Conservation (phyloP, 2,888 invertebrate species). For the Periphyllus acericola region DNA sequence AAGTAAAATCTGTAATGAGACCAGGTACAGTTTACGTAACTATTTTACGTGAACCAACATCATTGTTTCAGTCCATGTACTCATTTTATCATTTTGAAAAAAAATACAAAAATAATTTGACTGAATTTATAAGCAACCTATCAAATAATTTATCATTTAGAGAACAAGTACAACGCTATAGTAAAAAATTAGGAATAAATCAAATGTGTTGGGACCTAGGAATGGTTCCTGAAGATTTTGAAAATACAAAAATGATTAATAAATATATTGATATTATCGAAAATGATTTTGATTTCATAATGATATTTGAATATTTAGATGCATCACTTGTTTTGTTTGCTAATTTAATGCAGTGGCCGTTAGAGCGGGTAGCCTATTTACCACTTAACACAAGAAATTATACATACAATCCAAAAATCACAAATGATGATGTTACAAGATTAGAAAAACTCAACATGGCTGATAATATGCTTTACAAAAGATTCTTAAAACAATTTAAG, state of each 20-base stretch:
- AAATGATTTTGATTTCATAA: slow-evolving; percentile 64
- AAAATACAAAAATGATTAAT: slow-evolving; percentile 56
- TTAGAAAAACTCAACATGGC: slow-evolving; percentile 63
- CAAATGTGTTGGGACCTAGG: slow-evolving; percentile 65
- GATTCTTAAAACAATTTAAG: slow-evolving; percentile 64
- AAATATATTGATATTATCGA: slow-evolving; percentile 64
- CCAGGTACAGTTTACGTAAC: slow-evolving; percentile 63
- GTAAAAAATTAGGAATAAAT: slow-evolving; percentile 63
- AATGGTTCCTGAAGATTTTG: slow-evolving; percentile 58
- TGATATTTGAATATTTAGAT: slow-evolving; percentile 65
- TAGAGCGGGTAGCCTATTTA: slow-evolving; percentile 63
- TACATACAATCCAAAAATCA: slow-evolving; percentile 55
- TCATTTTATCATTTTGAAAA: slow-evolving; percentile 63
- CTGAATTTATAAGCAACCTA: slow-evolving; percentile 36
- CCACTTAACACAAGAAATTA: slow-evolving; percentile 63
- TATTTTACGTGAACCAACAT: slow-evolving; percentile 64
- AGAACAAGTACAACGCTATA: slow-evolving; percentile 48
- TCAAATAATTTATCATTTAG: not conserved
- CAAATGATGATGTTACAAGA: slow-evolving; percentile 43
- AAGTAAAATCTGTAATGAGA: slow-evolving; percentile 64
- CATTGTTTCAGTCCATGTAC: slow-evolving; percentile 64
- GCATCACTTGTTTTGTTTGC: slow-evolving; percentile 64
- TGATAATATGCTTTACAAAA: slow-evolving; percentile 63
- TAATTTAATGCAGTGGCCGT: slow-evolving; percentile 65
- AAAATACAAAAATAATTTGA: slow-evolving; percentile 60